Conservation (phyloP, 2,797 vertebrate genomes). For the Glyptemys insculpta region DNA sequence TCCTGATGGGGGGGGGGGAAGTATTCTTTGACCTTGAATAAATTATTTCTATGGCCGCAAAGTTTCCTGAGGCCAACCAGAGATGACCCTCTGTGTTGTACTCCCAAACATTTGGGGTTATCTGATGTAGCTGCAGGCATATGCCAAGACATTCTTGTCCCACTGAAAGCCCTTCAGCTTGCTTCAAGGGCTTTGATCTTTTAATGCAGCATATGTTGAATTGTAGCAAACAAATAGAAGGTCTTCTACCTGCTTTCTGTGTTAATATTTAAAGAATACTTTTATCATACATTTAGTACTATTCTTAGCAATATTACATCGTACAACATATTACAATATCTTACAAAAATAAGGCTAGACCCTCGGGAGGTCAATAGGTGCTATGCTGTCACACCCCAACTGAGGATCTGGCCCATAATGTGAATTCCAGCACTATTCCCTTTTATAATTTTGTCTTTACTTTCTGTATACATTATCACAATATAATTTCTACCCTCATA, state of each 20-base stretch:
- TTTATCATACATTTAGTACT: conserved; percentile 18
- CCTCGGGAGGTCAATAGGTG: no score
- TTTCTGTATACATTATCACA: neutral
- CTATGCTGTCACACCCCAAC: no score
- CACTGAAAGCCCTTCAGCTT: conserved; percentile 45
- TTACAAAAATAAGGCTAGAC: neutral
- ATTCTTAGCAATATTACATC: neutral
- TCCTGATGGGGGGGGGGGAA: neutral
- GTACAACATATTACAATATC: neutral
- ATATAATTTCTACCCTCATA: neutral
- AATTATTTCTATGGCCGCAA: neutral
- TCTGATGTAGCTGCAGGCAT: neutral
- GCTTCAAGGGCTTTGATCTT: conserved; percentile 46
- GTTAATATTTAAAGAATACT: conserved; percentile 65
- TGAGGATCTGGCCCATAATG: neutral
- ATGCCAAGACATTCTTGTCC: conserved; percentile 8
- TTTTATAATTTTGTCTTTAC: neutral
- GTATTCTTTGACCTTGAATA: neutral
- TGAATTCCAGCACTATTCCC: no score
- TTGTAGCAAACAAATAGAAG: conserved; percentile 62
- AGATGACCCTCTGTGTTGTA: neutral
- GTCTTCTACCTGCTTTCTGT: conserved; percentile 34
- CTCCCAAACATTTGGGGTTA: neutral
- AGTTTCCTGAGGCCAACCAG: neutral
- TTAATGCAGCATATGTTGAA: conserved; percentile 31